Percentiles rank a stretch among this genome's conserved stretches.
phyloP scores from a whole-genome alignment of 2,113 vertebrate genomes.

The Antennarius striatus region DNA sequence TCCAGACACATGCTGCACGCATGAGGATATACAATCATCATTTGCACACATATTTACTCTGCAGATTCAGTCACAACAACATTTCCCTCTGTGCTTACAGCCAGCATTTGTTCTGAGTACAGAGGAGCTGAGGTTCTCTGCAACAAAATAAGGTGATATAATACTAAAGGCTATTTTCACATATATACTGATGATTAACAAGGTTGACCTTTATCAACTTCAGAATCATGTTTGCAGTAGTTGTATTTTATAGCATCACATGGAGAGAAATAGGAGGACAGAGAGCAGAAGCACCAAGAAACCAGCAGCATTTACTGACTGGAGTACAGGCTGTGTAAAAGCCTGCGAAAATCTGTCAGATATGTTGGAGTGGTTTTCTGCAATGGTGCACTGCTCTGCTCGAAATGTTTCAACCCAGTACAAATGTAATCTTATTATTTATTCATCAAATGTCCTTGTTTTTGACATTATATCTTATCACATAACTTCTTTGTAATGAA shows the following conservation, averaged over 20 bases:
- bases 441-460: conserved; percentile 28
- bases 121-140: not conserved
- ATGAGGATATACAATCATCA: conserved; percentile 6
- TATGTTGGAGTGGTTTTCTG: conserved; percentile 10
- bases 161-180: conserved; percentile 40
- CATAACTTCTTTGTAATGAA: too few species aligned
- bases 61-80: conserved; percentile 12
- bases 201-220: conserved; percentile 62
- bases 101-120: conserved; percentile 5
- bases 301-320: conserved; percentile 17
- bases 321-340: conserved; percentile 16
- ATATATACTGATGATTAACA: conserved; percentile 44
- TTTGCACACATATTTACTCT: not conserved
- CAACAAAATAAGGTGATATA: conserved; percentile 11
- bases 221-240: conserved; percentile 34
- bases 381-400: conserved; percentile 6
- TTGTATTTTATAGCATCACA: conserved; percentile 38
- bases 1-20: conserved; percentile 17
- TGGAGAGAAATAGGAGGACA: conserved; percentile 9
- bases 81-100: conserved; percentile 31
- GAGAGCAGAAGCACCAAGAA: not conserved
- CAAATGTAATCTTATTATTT: conserved; percentile 15
- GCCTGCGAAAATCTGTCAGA: conserved; percentile 18
- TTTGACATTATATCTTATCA: conserved; percentile 14
- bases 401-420: conserved; percentile 2